These are phyloP conservation scores for Anticlea derivata DNA, from an alignment of 2,888 invertebrate species.

Conservation along the genomic window DNA sequence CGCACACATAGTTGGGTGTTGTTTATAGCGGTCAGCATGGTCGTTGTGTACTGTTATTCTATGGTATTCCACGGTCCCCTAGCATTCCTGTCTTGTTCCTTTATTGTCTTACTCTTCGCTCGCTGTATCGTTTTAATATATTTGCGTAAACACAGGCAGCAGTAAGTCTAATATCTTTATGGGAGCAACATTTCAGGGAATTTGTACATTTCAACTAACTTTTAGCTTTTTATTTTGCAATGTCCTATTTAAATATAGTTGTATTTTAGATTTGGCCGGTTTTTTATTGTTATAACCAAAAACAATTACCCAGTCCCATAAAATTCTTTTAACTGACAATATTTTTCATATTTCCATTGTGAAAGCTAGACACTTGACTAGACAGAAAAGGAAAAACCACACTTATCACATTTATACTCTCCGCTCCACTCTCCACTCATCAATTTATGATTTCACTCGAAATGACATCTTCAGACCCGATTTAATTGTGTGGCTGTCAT, in stretches of 20 bases:
- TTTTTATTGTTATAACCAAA: too few species aligned
- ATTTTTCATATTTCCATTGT: too few species aligned
- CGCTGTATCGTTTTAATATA: slow-evolving; percentile 68
- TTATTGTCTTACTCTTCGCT: slow-evolving; percentile 81
- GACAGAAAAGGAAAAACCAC: slow-evolving; percentile 40
- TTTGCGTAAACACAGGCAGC: slow-evolving; percentile 60
- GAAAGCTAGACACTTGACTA: slow-evolving; percentile 9
- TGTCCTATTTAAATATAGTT: too few species aligned
- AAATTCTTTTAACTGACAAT: not conserved
- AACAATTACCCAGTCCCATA: too few species aligned
- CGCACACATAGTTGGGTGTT: slow-evolving; percentile 77
- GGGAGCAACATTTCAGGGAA: slow-evolving; percentile 1
- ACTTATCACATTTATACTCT: slow-evolving; percentile 9
- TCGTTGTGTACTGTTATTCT: slow-evolving; percentile 61
- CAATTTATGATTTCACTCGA: slow-evolving; percentile 37
- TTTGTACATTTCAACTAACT: not conserved
- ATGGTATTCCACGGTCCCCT: slow-evolving; percentile 32
- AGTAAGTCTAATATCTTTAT: slow-evolving; percentile 33
- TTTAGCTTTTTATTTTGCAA: not conserved
- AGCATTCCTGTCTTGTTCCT: slow-evolving; percentile 77
- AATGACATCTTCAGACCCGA: slow-evolving; percentile 49
- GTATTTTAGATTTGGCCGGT: too few species aligned
- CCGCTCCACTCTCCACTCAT: slow-evolving; percentile 17
- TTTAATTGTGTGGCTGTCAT: slow-evolving; percentile 64
- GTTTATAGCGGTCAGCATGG: slow-evolving; percentile 79